Evolutionary conservation across 2,113 vertebrate species (phyloP).

Genomic region (Clupea harengus): DNA sequence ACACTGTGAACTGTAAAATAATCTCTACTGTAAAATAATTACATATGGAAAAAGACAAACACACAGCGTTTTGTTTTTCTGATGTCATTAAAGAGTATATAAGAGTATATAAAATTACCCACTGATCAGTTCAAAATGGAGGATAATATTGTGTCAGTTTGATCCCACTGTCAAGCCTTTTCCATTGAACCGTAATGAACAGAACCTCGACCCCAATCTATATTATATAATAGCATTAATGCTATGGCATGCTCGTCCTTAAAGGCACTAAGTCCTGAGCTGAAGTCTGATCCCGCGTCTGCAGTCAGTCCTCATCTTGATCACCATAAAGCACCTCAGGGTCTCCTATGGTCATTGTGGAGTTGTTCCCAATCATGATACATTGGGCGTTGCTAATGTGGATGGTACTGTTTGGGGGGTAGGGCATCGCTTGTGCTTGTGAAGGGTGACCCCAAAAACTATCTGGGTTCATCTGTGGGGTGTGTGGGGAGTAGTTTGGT

Average conservation of each 20-base stretch:
- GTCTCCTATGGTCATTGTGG: conserved; percentile 63
- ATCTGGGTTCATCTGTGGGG: background rate
- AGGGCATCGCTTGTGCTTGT: background rate
- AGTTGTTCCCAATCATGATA: conserved; percentile 70
- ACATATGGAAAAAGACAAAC: background rate
- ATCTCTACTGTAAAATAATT: too few species aligned
- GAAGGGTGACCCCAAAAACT: background rate
- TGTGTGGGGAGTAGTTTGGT: background rate
- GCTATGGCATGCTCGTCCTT: too few species aligned
- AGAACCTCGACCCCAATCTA: too few species aligned
- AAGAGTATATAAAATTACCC: too few species aligned
- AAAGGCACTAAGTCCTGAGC: too few species aligned
- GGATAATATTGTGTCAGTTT: too few species aligned
- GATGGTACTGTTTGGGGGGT: conserved; percentile 59
- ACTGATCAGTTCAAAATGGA: too few species aligned
- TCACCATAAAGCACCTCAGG: background rate
- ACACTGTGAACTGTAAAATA: background rate
- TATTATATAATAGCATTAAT: too few species aligned
- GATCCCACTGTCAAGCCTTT: background rate
- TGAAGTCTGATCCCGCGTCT: too few species aligned
- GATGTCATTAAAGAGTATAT: too few species aligned
- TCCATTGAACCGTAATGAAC: background rate
- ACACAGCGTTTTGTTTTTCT: background rate
- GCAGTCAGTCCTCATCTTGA: too few species aligned
- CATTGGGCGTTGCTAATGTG: conserved; percentile 57